Evolutionary conservation across 64 coral and sea anemone species (phyloP).

Genomic region (Catalaphyllia jardinei): DNA sequence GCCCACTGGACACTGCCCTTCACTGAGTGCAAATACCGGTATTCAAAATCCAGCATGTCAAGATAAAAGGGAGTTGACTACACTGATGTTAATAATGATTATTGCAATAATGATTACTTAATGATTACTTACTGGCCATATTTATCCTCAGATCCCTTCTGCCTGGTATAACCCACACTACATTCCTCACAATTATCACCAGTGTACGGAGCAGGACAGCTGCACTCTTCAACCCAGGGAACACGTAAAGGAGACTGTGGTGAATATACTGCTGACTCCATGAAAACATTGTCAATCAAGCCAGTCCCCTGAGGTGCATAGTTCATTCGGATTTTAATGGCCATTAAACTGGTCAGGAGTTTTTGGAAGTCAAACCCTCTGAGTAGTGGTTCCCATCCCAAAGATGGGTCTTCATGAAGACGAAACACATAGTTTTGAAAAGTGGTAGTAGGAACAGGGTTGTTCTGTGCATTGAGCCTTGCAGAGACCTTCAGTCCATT

Average conservation of each 20-base stretch:
- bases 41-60: too few relatives aligned
- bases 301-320: constrained; percentile 95
- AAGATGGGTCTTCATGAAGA: constrained; percentile 83
- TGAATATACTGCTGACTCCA: constrained; percentile 81
- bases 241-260: constrained; percentile 55
- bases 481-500: constrained; percentile 73
- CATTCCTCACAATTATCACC: constrained; percentile 79
- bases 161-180: constrained; percentile 68
- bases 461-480: constrained; percentile 78
- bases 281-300: constrained; percentile 82
- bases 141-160: constrained; percentile 40
- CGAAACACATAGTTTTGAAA: constrained; percentile 89
- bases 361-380: constrained; percentile 85
- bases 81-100: too few relatives aligned
- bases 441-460: constrained; percentile 65
- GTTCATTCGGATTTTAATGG: constrained; percentile 89
- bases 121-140: constrained; percentile 78
- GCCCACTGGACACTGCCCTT: too few relatives aligned
- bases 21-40: too few relatives aligned
- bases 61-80: too few relatives aligned
- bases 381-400: constrained; percentile 89
- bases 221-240: constrained; percentile 93
- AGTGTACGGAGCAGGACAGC: constrained; percentile 76
- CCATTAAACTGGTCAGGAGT: constrained; percentile 67
- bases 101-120: too few relatives aligned